phyloP scores from a whole-genome alignment of 1,140 invertebrate genomes.

The Anastatus disparis region DNA sequence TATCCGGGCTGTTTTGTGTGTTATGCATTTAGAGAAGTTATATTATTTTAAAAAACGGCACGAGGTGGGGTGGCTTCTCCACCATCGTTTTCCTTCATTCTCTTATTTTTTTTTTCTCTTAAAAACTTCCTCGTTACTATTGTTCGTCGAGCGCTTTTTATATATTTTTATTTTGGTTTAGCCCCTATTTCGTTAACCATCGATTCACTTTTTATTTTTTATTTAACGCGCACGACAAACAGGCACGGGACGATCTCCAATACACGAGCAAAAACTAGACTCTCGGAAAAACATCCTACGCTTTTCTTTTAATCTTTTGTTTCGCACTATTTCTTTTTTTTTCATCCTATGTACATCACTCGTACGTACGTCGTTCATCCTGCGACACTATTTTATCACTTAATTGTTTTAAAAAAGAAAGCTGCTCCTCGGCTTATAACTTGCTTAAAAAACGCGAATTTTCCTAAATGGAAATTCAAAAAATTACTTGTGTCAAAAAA shows the following conservation, averaged over 20 bases:
- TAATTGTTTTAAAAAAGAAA: no score
- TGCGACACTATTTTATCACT: conserved; percentile 21
- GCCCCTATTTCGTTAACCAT: no score
- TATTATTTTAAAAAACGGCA: conserved; percentile 60
- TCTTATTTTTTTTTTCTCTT: conserved; percentile 37
- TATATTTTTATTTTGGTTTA: conserved; percentile 24
- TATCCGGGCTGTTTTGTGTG: conserved; percentile 36
- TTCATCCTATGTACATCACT: conserved; percentile 45
- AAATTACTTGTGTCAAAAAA: conserved; percentile 8
- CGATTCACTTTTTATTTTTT: no score
- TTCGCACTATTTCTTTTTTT: no score
- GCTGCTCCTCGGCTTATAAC: no score
- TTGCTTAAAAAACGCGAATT: conserved; percentile 10
- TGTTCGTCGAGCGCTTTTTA: conserved; percentile 39
- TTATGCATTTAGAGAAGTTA: conserved; percentile 50
- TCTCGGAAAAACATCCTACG: conserved; percentile 31
- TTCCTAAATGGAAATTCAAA: neutral
- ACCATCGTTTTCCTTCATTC: conserved; percentile 56
- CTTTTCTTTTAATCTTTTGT: no score
- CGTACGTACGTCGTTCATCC: conserved; percentile 37
- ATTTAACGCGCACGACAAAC: conserved; percentile 48
- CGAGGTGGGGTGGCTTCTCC: conserved; percentile 68
- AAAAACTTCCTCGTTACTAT: conserved; percentile 41
- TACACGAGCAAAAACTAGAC: conserved; percentile 44
- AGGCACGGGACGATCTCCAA: conserved; percentile 51